Base-by-base conservation (phyloP, 2,888 invertebrate genomes). In the Anorthoa munda region DNA sequence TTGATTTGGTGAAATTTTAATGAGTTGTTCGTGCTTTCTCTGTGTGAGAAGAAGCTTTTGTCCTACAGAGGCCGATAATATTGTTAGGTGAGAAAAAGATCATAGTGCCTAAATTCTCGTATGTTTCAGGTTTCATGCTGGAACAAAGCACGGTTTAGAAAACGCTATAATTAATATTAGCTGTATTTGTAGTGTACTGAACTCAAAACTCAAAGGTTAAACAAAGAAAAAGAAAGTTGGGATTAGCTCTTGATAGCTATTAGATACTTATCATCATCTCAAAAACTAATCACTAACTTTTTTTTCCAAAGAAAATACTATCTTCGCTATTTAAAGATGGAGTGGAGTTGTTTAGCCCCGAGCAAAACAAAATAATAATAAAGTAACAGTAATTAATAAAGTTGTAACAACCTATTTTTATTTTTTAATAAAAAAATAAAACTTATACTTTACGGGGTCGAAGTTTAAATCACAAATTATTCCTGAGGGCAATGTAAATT, bases 401-500 rank as follows among this genome's bases (percentile, higher is more conserved):
- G 82, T 83, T 86, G 66, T 71, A 82, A 87, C 53, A 79, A 81
- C 71, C 74, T 78, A 77, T 84, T 87, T 86, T 74, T 80, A 72
- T 75, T 82, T 77, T 73, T 79, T 67, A 76, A 72, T 75, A 80
- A 75, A 83, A 82, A 82, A 72, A 85, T 61, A 80, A 77, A 86
- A 80, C 74, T 67, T 83, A 73, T 53, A 83, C 68, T 85, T 81
- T 72, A 70, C 69, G 61, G 64, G 77, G 72, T 81, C 74, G 69
- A 86, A 90, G 87, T 90, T 86, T 89, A 87, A 89, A 90, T 87
- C 86, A 87, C 83, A 91, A 90, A 90, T 90, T 91, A 89, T 88
- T 90, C 89, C 81, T 84, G 86, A 75, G 86, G 88, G 86, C 89
- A 90, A 91, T 91, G 90, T 91, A 92, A 92, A 92, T 93, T 92